Conservation (phyloP, 2,797 vertebrate species). For the Phrynocephalus forsythii region DNA sequence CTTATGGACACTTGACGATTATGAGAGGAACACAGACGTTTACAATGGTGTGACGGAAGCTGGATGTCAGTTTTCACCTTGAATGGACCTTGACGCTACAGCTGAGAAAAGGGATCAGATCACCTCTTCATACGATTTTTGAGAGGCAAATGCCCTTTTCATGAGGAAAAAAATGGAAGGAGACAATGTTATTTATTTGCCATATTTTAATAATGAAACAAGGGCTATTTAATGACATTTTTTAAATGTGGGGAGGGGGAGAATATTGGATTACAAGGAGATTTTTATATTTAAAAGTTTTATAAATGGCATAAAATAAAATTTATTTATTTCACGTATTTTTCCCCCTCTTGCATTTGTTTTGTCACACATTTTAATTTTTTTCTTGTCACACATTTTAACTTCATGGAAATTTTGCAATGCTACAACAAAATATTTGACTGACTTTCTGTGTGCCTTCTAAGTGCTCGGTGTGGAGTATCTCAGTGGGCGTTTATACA, state of each 20-base stretch:
- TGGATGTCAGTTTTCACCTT: background rate
- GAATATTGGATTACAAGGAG: background rate
- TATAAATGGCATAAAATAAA: constrained; percentile 31
- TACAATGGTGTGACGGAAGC: background rate
- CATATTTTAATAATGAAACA: constrained; percentile 31
- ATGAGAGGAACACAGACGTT: background rate
- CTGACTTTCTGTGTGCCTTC: background rate
- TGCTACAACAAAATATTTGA: background rate
- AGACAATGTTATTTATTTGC: constrained; percentile 35
- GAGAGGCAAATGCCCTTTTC: background rate
- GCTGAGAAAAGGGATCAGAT: no score
- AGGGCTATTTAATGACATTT: constrained; percentile 36
- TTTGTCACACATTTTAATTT: background rate
- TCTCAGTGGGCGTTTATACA: no score
- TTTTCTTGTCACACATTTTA: background rate
- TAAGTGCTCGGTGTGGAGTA: no score
- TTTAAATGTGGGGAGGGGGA: background rate
- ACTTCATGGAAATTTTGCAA: background rate
- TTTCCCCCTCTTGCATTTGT: background rate
- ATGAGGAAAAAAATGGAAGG: background rate
- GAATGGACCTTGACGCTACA: background rate
- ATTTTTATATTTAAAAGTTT: background rate
- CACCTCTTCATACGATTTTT: background rate
- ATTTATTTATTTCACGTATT: constrained; percentile 9
- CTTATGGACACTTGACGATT: background rate